These are phyloP conservation scores for Melitaea athalia DNA, from an alignment of 2,888 invertebrate genomes.

Conservation along the genomic window DNA sequence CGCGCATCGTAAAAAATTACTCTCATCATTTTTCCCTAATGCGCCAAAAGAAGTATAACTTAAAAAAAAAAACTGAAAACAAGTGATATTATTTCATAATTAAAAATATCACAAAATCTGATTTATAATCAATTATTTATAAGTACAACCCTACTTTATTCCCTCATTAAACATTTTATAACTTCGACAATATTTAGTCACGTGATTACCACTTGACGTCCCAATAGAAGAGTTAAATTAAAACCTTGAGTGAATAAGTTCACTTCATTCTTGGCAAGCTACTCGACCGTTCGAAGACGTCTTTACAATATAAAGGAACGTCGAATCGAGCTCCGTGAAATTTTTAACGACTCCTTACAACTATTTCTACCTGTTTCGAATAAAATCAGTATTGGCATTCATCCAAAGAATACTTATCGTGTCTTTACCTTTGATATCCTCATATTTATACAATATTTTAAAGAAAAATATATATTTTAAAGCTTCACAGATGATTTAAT, in stretches of 20 bases:
- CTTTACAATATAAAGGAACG: constrained; percentile 10
- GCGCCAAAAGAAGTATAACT: too few species aligned
- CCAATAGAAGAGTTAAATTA: background rate
- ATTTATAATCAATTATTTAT: too few species aligned
- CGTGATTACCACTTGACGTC: background rate
- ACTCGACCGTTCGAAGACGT: background rate
- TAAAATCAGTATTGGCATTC: constrained; percentile 6
- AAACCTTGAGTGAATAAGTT: background rate
- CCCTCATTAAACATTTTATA: too few species aligned
- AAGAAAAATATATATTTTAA: background rate
- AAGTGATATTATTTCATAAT: too few species aligned
- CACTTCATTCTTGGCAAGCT: constrained; percentile 8
- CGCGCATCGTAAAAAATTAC: too few species aligned
- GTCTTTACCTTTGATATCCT: constrained; percentile 2
- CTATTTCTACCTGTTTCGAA: constrained; percentile 13
- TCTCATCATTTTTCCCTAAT: too few species aligned
- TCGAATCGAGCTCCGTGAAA: background rate
- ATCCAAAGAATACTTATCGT: constrained; percentile 5
- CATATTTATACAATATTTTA: background rate
- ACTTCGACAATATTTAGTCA: too few species aligned
- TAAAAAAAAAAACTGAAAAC: too few species aligned
- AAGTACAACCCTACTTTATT: too few species aligned
- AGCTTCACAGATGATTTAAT: background rate
- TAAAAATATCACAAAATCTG: too few species aligned
- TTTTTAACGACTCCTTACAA: constrained; percentile 1